Percentiles rank a stretch among this genome's conserved stretches.
Conservation (phyloP, 2,888 invertebrate genomes). For the Isoperla grammatica region DNA sequence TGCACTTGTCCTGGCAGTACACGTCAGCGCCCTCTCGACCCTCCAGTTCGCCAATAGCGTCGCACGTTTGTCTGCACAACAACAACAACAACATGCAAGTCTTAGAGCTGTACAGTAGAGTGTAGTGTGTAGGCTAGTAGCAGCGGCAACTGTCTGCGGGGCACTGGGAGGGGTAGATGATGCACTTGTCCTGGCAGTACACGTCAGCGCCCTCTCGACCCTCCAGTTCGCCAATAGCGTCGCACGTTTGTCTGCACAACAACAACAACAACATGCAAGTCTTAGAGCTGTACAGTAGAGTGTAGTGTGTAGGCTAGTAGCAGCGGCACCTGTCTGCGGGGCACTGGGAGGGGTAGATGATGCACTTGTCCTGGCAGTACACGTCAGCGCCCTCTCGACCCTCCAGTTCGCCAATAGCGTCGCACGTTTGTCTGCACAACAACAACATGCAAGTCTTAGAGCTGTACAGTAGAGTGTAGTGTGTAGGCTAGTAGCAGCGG, state of each 20-base stretch:
- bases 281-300: constrained; percentile 64
- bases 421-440: constrained; percentile 63
- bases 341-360: constrained; percentile 69
- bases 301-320: constrained; percentile 48
- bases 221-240: constrained; percentile 69
- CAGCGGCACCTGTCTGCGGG: constrained; percentile 68
- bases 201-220: constrained; percentile 71
- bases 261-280: too few species aligned
- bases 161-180: constrained; percentile 69
- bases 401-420: constrained; percentile 69
- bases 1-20: constrained; percentile 80
- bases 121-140: constrained; percentile 48
- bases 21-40: constrained; percentile 62
- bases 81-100: too few species aligned
- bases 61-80: constrained; percentile 66
- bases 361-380: constrained; percentile 81
- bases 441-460: too few species aligned
- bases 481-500: constrained; percentile 52
- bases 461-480: too few species aligned
- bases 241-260: constrained; percentile 63
- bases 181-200: constrained; percentile 81
- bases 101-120: constrained; percentile 64
- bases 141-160: constrained; percentile 68
- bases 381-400: constrained; percentile 71
- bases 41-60: constrained; percentile 54